Conservation (phyloP, 2,888 invertebrate species). For the Drosophila percnosoma region DNA sequence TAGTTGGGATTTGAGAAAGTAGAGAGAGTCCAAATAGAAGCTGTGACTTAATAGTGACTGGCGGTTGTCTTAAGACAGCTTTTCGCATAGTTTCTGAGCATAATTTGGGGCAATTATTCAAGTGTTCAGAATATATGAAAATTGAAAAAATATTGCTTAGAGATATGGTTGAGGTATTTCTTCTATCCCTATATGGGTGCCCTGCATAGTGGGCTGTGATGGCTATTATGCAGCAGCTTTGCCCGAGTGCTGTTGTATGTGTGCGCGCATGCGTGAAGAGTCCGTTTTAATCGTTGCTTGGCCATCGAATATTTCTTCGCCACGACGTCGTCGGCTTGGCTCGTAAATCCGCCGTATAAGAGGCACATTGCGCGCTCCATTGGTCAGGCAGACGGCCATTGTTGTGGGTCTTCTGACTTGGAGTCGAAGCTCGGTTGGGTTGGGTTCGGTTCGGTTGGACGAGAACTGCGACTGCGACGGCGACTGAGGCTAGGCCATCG, state of each 20-base stretch:
- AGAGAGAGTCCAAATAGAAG: background rate
- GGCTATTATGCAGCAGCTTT: constrained; percentile 46
- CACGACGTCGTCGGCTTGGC: constrained; percentile 76
- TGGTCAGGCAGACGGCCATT: constrained; percentile 72
- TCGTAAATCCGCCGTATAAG: constrained; percentile 79
- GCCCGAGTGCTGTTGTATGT: constrained; percentile 38
- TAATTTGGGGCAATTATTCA: background rate
- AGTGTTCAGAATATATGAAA: background rate
- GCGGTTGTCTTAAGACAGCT: background rate
- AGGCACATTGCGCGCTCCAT: constrained; percentile 73
- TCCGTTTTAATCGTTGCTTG: constrained; percentile 80
- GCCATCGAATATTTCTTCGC: constrained; percentile 78
- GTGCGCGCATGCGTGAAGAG: constrained; percentile 82
- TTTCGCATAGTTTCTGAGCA: background rate
- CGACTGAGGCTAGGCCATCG: constrained; percentile 36
- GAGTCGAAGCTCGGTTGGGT: constrained; percentile 8
- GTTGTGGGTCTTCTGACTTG: constrained; percentile 52
- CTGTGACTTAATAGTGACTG: background rate
- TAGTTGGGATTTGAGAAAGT: background rate
- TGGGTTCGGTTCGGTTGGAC: constrained; percentile 1
- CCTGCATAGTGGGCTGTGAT: constrained; percentile 30
- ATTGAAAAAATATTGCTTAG: background rate
- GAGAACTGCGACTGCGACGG: background rate
- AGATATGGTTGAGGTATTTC: background rate
- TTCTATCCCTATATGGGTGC: constrained; percentile 2